Conservation (phyloP, 2,888 invertebrate species). For the Cantharis rustica region DNA sequence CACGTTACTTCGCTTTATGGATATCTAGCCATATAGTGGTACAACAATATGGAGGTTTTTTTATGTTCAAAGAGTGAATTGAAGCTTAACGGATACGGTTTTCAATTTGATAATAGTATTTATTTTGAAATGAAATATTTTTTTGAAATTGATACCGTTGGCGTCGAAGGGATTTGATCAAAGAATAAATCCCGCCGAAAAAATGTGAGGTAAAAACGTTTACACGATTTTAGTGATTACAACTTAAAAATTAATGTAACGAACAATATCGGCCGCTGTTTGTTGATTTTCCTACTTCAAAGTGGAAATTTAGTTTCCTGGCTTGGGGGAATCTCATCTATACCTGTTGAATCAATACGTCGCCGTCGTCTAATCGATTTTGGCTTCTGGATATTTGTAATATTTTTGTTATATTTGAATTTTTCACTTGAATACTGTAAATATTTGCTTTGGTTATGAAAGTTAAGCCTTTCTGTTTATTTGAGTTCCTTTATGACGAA, state of each 20-base stretch:
- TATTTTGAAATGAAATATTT: not conserved
- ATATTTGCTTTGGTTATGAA: not conserved
- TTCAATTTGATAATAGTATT: not conserved
- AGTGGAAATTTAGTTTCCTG: not conserved
- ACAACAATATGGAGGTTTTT: not conserved
- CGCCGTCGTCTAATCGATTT: not conserved
- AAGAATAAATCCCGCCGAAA: not conserved
- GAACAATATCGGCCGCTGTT: not conserved
- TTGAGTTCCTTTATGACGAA: not conserved
- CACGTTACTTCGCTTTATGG: not conserved
- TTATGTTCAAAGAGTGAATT: not conserved
- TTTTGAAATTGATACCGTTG: not conserved
- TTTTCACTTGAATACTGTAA: not conserved
- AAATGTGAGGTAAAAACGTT: not conserved
- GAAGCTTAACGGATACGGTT: not conserved
- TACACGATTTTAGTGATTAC: not conserved
- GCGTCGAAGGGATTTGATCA: not conserved
- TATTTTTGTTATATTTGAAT: not conserved
- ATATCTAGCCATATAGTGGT: not conserved
- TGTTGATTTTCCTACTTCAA: not conserved
- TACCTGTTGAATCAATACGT: conserved; percentile 2
- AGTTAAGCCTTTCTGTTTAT: not conserved
- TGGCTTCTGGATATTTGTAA: not conserved
- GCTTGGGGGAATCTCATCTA: not conserved
- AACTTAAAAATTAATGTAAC: not conserved